These are phyloP conservation scores for Esox masquinongy DNA, from an alignment of 2,797 vertebrate species.

Conservation along the genomic window DNA sequence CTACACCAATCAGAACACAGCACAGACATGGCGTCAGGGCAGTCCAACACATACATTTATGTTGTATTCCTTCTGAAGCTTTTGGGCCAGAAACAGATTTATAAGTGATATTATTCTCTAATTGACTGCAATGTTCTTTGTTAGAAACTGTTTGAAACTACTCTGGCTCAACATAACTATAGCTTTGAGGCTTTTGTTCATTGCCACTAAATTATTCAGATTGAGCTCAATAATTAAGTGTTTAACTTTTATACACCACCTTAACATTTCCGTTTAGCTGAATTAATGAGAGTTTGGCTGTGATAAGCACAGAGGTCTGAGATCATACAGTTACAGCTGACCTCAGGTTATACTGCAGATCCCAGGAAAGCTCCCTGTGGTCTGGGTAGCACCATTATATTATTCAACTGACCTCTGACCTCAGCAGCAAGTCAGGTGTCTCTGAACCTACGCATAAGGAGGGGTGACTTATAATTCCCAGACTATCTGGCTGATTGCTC, in stretches of 20 bases:
- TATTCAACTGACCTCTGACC: constrained; percentile 9
- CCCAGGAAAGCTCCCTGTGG: constrained; percentile 1
- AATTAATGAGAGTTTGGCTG: constrained; percentile 41
- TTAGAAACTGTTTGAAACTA: background rate
- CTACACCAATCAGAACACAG: constrained; percentile 68
- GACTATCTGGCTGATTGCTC: background rate
- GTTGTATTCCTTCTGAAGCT: background rate
- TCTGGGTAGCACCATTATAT: background rate
- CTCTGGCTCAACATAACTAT: constrained; percentile 9
- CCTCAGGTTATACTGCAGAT: constrained; percentile 9
- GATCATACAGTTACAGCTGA: constrained; percentile 25
- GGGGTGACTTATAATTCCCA: background rate
- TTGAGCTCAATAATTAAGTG: constrained; percentile 38
- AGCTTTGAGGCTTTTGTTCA: background rate
- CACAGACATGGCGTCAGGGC: constrained; percentile 17
- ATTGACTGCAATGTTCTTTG: constrained; percentile 6
- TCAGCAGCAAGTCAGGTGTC: constrained; percentile 12
- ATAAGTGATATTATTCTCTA: constrained; percentile 3
- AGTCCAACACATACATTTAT: background rate
- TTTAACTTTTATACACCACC: constrained; percentile 36
- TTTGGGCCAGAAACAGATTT: background rate
- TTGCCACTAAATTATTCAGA: constrained; percentile 40
- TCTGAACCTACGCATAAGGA: constrained; percentile 20
- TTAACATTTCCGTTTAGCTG: constrained; percentile 36
- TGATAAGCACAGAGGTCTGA: constrained; percentile 42